phyloP scores from a whole-genome alignment of 2,888 invertebrate genomes.

The Seladonia tumulorum region DNA sequence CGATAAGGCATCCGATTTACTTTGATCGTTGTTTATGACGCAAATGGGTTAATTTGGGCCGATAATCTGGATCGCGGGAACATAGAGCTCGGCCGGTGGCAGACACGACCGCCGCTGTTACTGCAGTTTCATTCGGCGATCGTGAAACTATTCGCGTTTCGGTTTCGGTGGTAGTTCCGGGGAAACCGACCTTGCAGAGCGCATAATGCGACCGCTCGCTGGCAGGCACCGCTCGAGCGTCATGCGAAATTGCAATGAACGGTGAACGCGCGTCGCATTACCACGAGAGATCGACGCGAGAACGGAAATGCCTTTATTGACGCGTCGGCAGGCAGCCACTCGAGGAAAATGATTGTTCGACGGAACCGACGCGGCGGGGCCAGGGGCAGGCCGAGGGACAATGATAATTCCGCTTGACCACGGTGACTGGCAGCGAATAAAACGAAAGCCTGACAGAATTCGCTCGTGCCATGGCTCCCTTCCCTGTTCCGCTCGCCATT shows the following conservation, averaged over 20 bases:
- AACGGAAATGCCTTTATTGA: slow-evolving; percentile 59
- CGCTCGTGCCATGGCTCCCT: slow-evolving; percentile 21
- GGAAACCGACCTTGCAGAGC: background rate
- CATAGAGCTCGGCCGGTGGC: background rate
- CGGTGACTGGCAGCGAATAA: slow-evolving; percentile 52
- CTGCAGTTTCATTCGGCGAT: background rate
- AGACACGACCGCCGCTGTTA: slow-evolving; percentile 1
- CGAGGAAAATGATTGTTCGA: slow-evolving; percentile 59
- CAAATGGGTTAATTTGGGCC: background rate
- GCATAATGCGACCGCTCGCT: slow-evolving; percentile 16
- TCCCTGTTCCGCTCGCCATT: slow-evolving; percentile 27
- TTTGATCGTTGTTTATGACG: background rate
- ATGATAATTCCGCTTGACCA: slow-evolving; percentile 52
- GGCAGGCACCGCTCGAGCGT: slow-evolving; percentile 20
- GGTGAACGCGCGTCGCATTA: slow-evolving; percentile 33
- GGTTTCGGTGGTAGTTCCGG: slow-evolving; percentile 6
- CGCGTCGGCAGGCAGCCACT: slow-evolving; percentile 46
- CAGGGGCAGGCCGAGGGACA: slow-evolving; percentile 11
- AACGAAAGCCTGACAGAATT: slow-evolving; percentile 52
- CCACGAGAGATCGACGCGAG: slow-evolving; percentile 30
- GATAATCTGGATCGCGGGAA: slow-evolving; percentile 6
- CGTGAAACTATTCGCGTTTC: background rate
- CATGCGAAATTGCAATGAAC: slow-evolving; percentile 43
- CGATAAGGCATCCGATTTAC: background rate
- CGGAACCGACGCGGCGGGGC: background rate